phyloP scores from a whole-genome alignment of 92 coral and sea anemone genomes.

The Montipora capitata region DNA sequence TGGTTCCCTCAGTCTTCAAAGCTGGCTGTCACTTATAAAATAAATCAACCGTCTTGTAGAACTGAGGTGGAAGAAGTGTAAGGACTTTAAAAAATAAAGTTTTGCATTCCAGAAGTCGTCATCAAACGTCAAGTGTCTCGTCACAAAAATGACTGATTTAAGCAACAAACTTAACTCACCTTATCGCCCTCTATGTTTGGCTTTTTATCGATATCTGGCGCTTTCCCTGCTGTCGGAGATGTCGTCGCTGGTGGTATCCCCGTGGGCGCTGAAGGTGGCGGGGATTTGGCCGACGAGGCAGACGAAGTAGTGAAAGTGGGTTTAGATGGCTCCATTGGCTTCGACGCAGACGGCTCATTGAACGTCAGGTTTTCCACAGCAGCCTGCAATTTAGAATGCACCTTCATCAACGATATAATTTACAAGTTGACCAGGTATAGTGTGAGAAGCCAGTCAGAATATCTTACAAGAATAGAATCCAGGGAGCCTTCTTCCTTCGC shows the following conservation, averaged over 20 bases:
- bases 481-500: slow-evolving; percentile 87
- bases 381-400: slow-evolving; percentile 43
- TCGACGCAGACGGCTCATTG: slow-evolving; percentile 58
- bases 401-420: not conserved
- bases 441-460: too few species aligned
- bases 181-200: slow-evolving; percentile 65
- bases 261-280: slow-evolving; percentile 54
- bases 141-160: too few species aligned
- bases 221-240: slow-evolving; percentile 36
- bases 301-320: slow-evolving; percentile 48
- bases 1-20: too few species aligned
- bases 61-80: too few species aligned
- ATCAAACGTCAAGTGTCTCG: too few species aligned
- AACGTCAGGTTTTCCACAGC: slow-evolving; percentile 82
- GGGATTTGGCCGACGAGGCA: slow-evolving; percentile 39
- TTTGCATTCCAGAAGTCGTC: too few species aligned
- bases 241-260: slow-evolving; percentile 20
- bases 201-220: slow-evolving; percentile 34
- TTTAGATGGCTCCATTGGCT: slow-evolving; percentile 57
- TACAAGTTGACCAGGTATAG: too few species aligned
- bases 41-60: too few species aligned
- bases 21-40: too few species aligned
- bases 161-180: slow-evolving; percentile 34
- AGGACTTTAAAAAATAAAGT: too few species aligned
- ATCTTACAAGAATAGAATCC: slow-evolving; percentile 86